phyloP scores from a whole-genome alignment of 2,888 invertebrate genomes.

The Brachyopa scutellaris region DNA sequence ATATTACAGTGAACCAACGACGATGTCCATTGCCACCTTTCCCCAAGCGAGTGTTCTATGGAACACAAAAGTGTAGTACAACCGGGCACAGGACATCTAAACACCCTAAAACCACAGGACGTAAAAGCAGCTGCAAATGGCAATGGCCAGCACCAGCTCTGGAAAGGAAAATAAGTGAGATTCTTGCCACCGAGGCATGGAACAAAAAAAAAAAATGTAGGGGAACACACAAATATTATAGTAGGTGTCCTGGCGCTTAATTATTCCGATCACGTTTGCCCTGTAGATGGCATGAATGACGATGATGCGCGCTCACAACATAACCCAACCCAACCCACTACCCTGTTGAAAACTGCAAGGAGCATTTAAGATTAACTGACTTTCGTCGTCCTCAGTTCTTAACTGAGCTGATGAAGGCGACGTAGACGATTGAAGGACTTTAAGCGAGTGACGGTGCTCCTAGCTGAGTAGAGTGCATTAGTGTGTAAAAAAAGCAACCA shows the following conservation, averaged over 20 bases:
- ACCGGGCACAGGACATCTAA: background rate
- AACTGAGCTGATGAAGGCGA: conserved; percentile 19
- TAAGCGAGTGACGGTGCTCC: background rate
- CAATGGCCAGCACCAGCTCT: conserved; percentile 1
- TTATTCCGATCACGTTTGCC: conserved; percentile 50
- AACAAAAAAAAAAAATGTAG: background rate
- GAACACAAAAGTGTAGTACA: conserved; percentile 18
- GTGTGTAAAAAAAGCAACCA: conserved; percentile 7
- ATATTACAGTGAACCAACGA: conserved; percentile 21
- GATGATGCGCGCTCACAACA: conserved; percentile 45
- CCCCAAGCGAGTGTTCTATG: conserved; percentile 11
- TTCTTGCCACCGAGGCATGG: conserved; percentile 6
- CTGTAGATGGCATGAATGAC: conserved; percentile 54
- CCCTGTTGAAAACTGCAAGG: conserved; percentile 30
- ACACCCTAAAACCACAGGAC: conserved; percentile 23
- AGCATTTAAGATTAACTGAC: conserved; percentile 48
- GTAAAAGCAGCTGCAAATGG: conserved; percentile 38
- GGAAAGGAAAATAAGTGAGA: conserved; percentile 32
- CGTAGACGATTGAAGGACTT: conserved; percentile 20
- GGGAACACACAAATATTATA: conserved; percentile 23
- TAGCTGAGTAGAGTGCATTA: conserved; percentile 35
- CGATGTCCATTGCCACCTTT: conserved; percentile 18
- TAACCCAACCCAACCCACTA: background rate
- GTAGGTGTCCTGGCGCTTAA: conserved; percentile 42
- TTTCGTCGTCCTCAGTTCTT: conserved; percentile 30